Base-by-base conservation (phyloP, 1,140 invertebrate genomes). In the Araneus ventricosus region DNA sequence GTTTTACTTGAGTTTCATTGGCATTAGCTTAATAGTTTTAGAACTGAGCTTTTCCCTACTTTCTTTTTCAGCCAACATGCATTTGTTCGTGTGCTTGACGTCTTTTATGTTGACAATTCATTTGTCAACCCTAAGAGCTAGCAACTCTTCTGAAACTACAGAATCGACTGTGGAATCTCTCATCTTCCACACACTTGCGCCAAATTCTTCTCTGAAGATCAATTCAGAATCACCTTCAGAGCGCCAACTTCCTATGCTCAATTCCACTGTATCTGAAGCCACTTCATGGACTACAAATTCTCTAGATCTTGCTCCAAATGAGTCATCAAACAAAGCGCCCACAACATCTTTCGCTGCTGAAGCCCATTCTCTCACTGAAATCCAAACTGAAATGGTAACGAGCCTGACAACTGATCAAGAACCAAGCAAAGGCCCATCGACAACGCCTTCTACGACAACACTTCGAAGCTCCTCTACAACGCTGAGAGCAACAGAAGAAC, bases 91-190 rank as follows among this genome's bases (percentile, higher is more conserved):
- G 8, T 84, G 80, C 24, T n/a, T 84, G n/a, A 27, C 27, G 7
- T 84, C 80, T 45, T 45, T 84, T 27, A 45, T 84, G 80, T 27
- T 84, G 24, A 84, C 45, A 24, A 45, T 84, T 27, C 39, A 84
- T 30, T 27, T 52, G n/a, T 84, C 80, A 52, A 22, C 80, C 4
- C 45, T 84, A 39, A 52, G 39, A 84, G 37, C 39, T 7, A 84
- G 39, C 10, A 84, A 84, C 27, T 84, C 41, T 8, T 45, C 80
- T 2, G 80, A 84, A 17, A 41, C 39, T 24, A n/a, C 39, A 17
- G 80, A 84, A 41, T 41, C 45, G n/a, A 52, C 24, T 52, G 39
- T n/a, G 24, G 80, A 45, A 45, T 5, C 45, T 84, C 24, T 52
- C 20, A 41, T 52, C 10, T 75, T 75, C 20, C 10, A 75, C 20